These are phyloP conservation scores for Okamejei kenojei DNA, from an alignment of 2,797 vertebrate species.

Conservation along the genomic window DNA sequence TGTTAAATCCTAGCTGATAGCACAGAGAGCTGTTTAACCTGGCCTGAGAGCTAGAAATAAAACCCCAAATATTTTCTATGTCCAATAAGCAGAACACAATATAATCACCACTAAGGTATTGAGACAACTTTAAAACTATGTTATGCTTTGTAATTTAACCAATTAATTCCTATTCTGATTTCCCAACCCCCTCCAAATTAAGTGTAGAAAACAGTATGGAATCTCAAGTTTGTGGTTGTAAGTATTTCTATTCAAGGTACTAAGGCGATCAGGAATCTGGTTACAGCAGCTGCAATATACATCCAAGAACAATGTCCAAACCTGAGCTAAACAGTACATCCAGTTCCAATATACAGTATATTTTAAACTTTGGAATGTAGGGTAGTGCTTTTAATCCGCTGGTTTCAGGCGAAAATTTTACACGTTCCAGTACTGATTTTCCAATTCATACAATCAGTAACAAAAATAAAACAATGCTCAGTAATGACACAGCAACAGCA, in stretches of 20 bases:
- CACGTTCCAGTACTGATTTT: not conserved
- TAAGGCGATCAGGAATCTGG: slow-evolving; percentile 42
- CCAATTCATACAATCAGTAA: not conserved
- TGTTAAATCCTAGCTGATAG: not conserved
- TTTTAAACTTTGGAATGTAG: slow-evolving; percentile 12
- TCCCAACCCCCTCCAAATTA: not conserved
- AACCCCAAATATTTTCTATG: too few species aligned
- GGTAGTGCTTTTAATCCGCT: not conserved
- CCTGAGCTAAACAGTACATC: not conserved
- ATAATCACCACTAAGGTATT: not conserved
- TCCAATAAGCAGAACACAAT: not conserved
- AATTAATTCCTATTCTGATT: not conserved
- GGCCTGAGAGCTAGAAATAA: too few species aligned
- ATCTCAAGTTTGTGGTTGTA: slow-evolving; percentile 57
- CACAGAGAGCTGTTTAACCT: too few species aligned
- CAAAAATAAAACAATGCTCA: slow-evolving; percentile 11
- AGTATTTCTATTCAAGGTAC: slow-evolving; percentile 71
- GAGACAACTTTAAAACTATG: not conserved
- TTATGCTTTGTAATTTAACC: not conserved
- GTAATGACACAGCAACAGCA: slow-evolving; percentile 9
- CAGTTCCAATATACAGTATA: not conserved
- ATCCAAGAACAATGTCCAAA: not conserved
- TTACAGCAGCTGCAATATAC: not conserved
- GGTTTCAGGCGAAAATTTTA: not conserved
- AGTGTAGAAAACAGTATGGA: slow-evolving; percentile 40